These are phyloP conservation scores for Phrynosoma platyrhinos DNA, from an alignment of 2,113 vertebrate species.

Conservation along the genomic window DNA sequence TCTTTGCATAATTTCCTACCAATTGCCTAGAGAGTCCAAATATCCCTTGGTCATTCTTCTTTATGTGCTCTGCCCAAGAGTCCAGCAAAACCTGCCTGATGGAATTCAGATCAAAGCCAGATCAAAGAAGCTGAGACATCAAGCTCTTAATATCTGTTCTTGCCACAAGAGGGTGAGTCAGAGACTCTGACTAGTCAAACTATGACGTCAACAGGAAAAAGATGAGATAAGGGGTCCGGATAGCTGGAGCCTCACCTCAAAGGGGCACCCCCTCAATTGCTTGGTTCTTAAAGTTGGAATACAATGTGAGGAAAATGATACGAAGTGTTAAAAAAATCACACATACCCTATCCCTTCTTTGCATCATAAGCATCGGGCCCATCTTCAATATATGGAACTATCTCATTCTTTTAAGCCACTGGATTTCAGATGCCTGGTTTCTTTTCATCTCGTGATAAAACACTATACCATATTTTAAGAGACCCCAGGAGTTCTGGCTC, in stretches of 20 bases:
- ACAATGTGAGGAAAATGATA: neutral
- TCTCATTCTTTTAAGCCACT: neutral
- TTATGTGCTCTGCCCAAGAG: neutral
- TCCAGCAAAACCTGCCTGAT: neutral
- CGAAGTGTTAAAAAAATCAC: neutral
- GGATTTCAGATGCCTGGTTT: neutral
- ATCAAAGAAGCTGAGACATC: neutral
- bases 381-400: neutral
- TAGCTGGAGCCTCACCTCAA: conserved; percentile 15
- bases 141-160: neutral
- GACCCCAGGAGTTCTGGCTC: too few species aligned
- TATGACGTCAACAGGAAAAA: conserved; percentile 39
- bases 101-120: neutral
- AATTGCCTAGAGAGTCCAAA: neutral
- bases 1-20: neutral
- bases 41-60: neutral
- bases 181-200: conserved; percentile 11
- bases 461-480: neutral
- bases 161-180: conserved; percentile 24
- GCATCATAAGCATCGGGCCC: neutral
- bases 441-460: neutral
- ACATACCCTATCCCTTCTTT: too few species aligned
- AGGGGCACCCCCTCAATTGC: neutral
- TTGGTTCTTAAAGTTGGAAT: neutral
- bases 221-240: conserved; percentile 3